Evolutionary conservation across 2,888 invertebrate species (phyloP).

Genomic region (Chamaedrilus cognettii): DNA sequence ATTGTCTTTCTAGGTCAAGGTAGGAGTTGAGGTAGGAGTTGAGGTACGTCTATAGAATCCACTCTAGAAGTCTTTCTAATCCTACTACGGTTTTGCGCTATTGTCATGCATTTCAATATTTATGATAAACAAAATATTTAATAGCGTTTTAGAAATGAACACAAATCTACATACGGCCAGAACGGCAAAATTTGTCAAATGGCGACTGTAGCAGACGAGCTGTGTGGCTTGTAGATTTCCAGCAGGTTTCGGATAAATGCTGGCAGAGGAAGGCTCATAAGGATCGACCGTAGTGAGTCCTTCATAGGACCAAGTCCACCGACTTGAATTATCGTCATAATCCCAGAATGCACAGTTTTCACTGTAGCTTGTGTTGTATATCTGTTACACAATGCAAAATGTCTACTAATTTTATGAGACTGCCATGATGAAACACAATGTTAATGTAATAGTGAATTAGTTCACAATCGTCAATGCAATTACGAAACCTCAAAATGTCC

Average conservation of each 20-base stretch:
- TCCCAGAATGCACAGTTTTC: constrained; percentile 42
- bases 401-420: neutral
- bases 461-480: too few relatives aligned
- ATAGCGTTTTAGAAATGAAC: too few relatives aligned
- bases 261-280: too few relatives aligned
- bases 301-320: constrained; percentile 46
- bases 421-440: too few relatives aligned
- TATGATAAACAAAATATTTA: too few relatives aligned
- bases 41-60: too few relatives aligned
- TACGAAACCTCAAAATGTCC: too few relatives aligned
- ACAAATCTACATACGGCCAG: constrained; percentile 32
- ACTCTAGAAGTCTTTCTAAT: too few relatives aligned
- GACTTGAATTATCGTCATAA: constrained; percentile 39
- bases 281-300: too few relatives aligned
- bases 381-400: neutral
- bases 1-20: neutral
- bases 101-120: too few relatives aligned
- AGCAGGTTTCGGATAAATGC: constrained; percentile 41
- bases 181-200: constrained; percentile 53
- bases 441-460: neutral
- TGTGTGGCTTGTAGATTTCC: constrained; percentile 18
- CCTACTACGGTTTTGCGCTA: too few relatives aligned
- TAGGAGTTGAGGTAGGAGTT: neutral
- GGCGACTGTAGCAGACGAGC: constrained; percentile 49
- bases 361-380: neutral